phyloP scores from a whole-genome alignment of 2,113 vertebrate genomes.

The Machaerirhynchus nigripectus region DNA sequence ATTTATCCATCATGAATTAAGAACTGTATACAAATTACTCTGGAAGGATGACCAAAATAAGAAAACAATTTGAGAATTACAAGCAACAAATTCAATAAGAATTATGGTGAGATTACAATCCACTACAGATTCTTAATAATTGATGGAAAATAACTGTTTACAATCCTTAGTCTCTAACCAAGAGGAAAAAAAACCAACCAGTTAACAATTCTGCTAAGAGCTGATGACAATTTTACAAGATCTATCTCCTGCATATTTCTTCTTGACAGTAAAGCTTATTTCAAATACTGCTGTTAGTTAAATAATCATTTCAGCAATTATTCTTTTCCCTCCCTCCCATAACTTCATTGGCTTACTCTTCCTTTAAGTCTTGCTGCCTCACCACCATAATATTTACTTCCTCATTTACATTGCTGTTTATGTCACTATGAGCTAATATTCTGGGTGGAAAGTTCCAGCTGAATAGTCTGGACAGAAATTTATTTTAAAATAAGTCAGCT shows the following conservation, averaged over 20 bases:
- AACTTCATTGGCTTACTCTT: background rate
- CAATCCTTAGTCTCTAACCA: background rate
- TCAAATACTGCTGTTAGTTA: background rate
- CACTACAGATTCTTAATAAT: background rate
- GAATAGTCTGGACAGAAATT: background rate
- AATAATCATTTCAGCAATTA: background rate
- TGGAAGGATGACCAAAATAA: background rate
- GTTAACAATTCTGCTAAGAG: background rate
- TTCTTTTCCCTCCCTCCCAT: accelerated
- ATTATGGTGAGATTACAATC: background rate
- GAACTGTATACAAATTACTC: background rate
- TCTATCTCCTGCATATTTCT: background rate
- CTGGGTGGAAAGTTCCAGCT: background rate
- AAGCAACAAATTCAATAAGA: background rate
- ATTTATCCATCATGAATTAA: background rate
- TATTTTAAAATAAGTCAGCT: background rate
- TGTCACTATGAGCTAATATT: background rate
- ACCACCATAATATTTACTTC: background rate
- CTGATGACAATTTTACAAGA: background rate
- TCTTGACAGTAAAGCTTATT: background rate
- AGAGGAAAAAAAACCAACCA: background rate
- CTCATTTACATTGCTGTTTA: background rate
- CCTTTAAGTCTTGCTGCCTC: background rate
- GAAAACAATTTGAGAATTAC: background rate
- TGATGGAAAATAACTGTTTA: background rate